Percentiles rank a stretch among this genome's conserved stretches.
Evolutionary conservation across 2,797 vertebrate species (phyloP).

Genomic region (Glyptemys insculpta): DNA sequence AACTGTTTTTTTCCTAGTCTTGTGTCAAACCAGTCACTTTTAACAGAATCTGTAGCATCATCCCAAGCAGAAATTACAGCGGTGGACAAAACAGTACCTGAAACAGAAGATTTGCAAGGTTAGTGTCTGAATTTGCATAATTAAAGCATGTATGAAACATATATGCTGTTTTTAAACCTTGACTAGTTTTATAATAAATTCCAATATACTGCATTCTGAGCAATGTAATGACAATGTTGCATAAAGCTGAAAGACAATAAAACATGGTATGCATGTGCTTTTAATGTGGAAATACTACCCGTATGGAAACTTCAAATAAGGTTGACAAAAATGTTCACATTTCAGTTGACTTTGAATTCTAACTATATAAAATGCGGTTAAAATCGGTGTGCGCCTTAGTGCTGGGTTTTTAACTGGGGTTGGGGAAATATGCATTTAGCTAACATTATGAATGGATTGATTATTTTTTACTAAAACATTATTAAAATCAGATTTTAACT

Average conservation of each 20-base stretch:
- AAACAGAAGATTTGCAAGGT: slow-evolving; percentile 87
- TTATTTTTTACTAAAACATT: not conserved
- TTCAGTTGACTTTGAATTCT: not conserved
- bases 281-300: not conserved
- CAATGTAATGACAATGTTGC: not conserved
- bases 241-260: not conserved
- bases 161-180: not conserved
- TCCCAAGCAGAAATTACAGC: slow-evolving; percentile 82
- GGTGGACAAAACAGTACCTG: slow-evolving; percentile 81
- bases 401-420: not conserved
- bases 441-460: not conserved
- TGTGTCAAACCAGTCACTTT: slow-evolving; percentile 83
- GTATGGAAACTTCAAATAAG: not conserved
- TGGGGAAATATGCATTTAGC: not conserved
- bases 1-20: slow-evolving; percentile 69
- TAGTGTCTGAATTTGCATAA: slow-evolving; percentile 33
- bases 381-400: not conserved
- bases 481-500: not conserved
- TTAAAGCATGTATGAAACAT: accelerated
- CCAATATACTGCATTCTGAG: not conserved
- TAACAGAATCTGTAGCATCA: slow-evolving; percentile 83
- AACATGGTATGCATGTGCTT: not conserved
- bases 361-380: not conserved
- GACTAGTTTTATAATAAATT: not conserved
- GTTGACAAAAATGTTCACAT: not conserved